Conservation (phyloP, 2,797 vertebrate genomes). For the Phataginus tricuspis region DNA sequence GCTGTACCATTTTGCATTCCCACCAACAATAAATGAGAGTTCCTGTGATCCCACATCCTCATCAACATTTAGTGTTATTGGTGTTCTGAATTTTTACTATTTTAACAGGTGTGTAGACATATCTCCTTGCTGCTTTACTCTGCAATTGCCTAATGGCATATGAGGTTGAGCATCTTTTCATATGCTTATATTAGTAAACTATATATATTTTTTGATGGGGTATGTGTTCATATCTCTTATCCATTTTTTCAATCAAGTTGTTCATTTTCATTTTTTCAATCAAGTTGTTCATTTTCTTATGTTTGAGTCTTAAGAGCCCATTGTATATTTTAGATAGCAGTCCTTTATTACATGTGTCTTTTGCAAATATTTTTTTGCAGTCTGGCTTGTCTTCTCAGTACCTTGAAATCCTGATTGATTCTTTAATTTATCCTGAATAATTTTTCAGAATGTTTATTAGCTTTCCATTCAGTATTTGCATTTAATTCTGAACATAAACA, state of each 20-base stretch:
- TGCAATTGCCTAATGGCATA: background rate
- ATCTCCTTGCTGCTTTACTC: background rate
- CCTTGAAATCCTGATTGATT: background rate
- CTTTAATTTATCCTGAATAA: background rate
- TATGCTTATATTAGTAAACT: background rate
- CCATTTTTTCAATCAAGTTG: no score
- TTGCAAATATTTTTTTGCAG: background rate
- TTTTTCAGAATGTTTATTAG: background rate
- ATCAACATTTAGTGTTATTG: background rate
- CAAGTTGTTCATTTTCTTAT: background rate
- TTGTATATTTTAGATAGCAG: background rate
- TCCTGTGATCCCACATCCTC: background rate
- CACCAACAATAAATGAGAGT: background rate
- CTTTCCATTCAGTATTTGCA: background rate
- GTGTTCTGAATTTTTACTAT: background rate
- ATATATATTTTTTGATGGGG: background rate
- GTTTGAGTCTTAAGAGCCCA: background rate
- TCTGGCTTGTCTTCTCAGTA: background rate
- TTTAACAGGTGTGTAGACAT: background rate
- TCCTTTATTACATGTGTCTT: background rate
- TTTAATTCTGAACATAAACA: background rate
- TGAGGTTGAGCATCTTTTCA: background rate
- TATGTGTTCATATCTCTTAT: background rate
- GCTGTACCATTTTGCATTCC: background rate
- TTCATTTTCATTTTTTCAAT: no score